Conservation (phyloP, 2,113 vertebrate genomes). For the Isichthys henryi region DNA sequence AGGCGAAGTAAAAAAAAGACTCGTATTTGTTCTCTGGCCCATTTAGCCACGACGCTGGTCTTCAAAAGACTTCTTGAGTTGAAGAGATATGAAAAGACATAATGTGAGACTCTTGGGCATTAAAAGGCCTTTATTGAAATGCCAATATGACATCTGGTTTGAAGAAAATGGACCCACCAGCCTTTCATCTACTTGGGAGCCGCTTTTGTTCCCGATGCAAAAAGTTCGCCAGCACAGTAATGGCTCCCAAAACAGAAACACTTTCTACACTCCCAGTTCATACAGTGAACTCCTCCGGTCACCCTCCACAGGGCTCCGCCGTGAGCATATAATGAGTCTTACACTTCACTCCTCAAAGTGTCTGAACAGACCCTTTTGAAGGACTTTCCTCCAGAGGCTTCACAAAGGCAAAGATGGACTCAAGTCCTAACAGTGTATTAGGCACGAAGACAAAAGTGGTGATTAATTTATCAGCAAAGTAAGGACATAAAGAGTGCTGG, state of each 20-base stretch:
- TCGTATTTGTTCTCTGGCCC: slow-evolving; percentile 51
- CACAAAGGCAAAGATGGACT: neutral
- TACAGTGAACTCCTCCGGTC: neutral
- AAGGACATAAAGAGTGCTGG: neutral
- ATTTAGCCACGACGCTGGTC: slow-evolving; percentile 45
- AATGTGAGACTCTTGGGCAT: slow-evolving; percentile 57
- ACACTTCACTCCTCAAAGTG: neutral
- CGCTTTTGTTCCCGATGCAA: slow-evolving; percentile 36
- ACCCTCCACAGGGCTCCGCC: neutral
- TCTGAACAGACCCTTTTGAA: neutral
- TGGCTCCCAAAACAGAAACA: slow-evolving; percentile 34
- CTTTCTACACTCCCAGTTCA: slow-evolving; percentile 1
- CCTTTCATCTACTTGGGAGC: slow-evolving; percentile 63
- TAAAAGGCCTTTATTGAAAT: slow-evolving; percentile 69
- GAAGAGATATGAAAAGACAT: slow-evolving; percentile 57
- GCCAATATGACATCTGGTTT: slow-evolving; percentile 54
- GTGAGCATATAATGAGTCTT: slow-evolving; percentile 15
- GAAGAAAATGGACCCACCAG: slow-evolving; percentile 65
- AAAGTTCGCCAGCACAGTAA: slow-evolving; percentile 44
- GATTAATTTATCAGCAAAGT: neutral
- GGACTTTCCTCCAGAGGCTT: slow-evolving; percentile 6
- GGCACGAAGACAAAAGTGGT: neutral
- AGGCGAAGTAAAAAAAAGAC: slow-evolving; percentile 33
- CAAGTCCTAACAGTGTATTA: neutral
- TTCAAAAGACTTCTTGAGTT: slow-evolving; percentile 64